phyloP scores from a whole-genome alignment of 2,888 invertebrate species.

The Eurytoma adleriae region DNA sequence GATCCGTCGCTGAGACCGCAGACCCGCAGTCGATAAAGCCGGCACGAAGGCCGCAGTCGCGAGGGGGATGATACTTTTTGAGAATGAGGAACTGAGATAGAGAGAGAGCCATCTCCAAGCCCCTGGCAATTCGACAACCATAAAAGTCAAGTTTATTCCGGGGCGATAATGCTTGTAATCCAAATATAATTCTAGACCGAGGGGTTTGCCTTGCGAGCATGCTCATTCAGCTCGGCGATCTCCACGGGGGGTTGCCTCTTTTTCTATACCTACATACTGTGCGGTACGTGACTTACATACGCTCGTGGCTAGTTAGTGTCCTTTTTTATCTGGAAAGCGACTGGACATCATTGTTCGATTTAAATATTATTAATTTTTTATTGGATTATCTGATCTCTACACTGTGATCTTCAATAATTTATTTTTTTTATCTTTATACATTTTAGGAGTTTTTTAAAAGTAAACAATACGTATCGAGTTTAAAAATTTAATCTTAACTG shows the following conservation, averaged over 20 bases:
- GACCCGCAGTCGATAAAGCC: slow-evolving; percentile 14
- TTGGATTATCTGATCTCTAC: too few species aligned
- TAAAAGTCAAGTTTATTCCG: slow-evolving; percentile 75
- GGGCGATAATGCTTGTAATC: slow-evolving; percentile 76
- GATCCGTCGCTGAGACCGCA: slow-evolving; percentile 21
- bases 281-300: slow-evolving; percentile 32
- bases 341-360: neutral
- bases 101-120: slow-evolving; percentile 61
- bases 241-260: slow-evolving; percentile 60
- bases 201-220: slow-evolving; percentile 54
- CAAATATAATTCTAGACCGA: slow-evolving; percentile 74
- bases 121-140: slow-evolving; percentile 70
- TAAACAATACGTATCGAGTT: too few species aligned
- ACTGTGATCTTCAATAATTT: too few species aligned
- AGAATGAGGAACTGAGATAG: slow-evolving; percentile 35
- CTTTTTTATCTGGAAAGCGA: neutral
- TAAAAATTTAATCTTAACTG: too few species aligned
- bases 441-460: too few species aligned
- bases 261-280: slow-evolving; percentile 15
- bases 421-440: too few species aligned
- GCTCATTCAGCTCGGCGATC: slow-evolving; percentile 61
- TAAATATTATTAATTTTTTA: too few species aligned
- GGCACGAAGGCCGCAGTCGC: neutral
- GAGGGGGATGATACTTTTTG: neutral
- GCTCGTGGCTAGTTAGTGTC: slow-evolving; percentile 1